phyloP scores from a whole-genome alignment of 2,888 invertebrate genomes.

The Eupithecia abbreviata region DNA sequence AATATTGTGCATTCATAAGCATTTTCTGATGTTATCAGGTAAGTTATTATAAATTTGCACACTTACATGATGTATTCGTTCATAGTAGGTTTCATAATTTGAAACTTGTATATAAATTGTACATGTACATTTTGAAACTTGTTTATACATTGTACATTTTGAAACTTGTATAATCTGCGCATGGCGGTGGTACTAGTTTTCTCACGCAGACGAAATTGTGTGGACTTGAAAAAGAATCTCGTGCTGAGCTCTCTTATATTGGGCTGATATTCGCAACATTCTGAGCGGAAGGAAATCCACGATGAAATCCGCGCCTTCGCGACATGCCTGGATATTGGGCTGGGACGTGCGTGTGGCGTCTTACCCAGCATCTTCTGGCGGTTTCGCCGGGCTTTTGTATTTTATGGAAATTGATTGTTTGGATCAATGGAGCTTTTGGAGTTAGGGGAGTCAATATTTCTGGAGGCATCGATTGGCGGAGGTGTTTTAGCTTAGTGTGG shows the following conservation, averaged over 20 bases:
- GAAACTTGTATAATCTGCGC: not conserved
- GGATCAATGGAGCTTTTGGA: constrained; percentile 37
- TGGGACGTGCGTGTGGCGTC: constrained; percentile 39
- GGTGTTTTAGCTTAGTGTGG: constrained; percentile 2
- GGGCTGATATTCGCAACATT: constrained; percentile 26
- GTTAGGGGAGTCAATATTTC: constrained; percentile 34
- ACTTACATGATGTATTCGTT: not conserved
- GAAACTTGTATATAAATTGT: too few species aligned
- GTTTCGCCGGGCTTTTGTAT: constrained; percentile 36
- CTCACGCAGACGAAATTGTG: not conserved
- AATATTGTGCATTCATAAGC: too few species aligned
- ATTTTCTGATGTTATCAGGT: too few species aligned
- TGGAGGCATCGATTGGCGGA: not conserved
- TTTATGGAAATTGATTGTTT: constrained; percentile 43
- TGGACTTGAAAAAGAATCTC: not conserved
- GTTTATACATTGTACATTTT: too few species aligned
- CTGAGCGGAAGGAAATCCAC: constrained; percentile 29
- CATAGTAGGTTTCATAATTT: not conserved
- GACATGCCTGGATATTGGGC: constrained; percentile 35
- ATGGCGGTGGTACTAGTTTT: not conserved
- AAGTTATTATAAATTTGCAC: too few species aligned
- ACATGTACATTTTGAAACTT: not conserved
- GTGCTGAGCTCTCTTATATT: constrained; percentile 4
- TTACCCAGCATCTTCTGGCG: constrained; percentile 38
- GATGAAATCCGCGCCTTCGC: constrained; percentile 37